These are phyloP conservation scores for Diceros bicornis DNA, from an alignment of 2,797 vertebrate species.

Conservation along the genomic window DNA sequence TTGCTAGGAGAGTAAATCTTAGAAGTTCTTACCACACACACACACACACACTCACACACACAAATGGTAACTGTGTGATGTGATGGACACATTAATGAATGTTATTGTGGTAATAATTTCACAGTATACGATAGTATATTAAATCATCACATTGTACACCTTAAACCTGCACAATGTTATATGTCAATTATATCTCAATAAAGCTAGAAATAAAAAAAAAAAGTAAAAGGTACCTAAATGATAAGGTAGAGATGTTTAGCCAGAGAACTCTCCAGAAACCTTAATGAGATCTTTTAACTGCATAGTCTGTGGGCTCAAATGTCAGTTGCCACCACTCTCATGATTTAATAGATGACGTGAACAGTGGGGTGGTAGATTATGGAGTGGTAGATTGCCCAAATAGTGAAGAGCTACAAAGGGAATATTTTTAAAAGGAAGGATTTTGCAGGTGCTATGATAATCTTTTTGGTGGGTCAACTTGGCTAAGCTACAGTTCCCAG, in stretches of 20 bases:
- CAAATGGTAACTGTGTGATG: background rate
- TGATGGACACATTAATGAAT: background rate
- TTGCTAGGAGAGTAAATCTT: background rate
- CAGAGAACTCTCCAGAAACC: background rate
- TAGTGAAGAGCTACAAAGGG: background rate
- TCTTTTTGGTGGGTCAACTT: background rate
- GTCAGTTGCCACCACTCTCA: background rate
- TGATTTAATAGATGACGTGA: background rate
- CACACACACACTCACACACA: background rate
- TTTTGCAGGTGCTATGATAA: background rate
- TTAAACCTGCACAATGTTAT: background rate
- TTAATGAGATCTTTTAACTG: background rate
- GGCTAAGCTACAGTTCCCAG: background rate
- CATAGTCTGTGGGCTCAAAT: background rate
- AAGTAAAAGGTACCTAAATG: background rate
- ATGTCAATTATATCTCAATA: background rate
- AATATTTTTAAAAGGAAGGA: conserved; percentile 3
- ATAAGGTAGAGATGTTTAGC: background rate
- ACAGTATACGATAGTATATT: background rate
- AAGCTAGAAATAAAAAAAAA: background rate
- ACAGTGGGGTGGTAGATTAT: background rate
- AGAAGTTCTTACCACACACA: background rate
- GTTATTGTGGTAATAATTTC: background rate
- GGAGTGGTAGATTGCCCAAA: background rate
- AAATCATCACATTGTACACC: background rate